Evolutionary conservation across 2,113 vertebrate genomes (phyloP).

Genomic region (Psittacara wagleri): DNA sequence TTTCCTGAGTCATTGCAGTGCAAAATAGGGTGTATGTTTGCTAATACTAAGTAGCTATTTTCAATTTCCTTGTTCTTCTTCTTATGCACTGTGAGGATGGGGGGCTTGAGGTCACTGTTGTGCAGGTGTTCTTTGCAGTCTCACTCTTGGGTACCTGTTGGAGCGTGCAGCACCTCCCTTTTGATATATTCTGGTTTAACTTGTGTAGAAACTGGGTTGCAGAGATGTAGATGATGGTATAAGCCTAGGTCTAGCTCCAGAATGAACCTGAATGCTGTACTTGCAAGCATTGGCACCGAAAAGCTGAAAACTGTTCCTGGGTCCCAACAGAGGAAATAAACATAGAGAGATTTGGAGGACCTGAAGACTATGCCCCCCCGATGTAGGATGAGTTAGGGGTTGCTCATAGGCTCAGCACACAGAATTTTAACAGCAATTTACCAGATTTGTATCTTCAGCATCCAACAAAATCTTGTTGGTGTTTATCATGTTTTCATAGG

Average conservation of each 20-base stretch:
- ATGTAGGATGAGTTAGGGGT: background rate
- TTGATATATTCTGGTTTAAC: background rate
- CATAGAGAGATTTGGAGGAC: background rate
- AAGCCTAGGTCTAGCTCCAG: background rate
- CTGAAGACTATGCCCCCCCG: background rate
- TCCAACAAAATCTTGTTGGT: background rate
- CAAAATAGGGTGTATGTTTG: background rate
- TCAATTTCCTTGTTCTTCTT: background rate
- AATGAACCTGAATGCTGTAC: background rate
- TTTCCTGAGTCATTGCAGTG: background rate
- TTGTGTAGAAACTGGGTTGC: background rate
- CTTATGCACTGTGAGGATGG: background rate
- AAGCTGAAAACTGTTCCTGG: background rate
- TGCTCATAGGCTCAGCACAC: background rate
- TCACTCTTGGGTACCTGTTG: background rate
- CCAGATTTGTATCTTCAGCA: background rate
- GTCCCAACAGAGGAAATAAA: background rate
- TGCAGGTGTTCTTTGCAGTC: background rate
- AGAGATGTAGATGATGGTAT: background rate
- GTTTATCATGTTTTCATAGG: slow-evolving; percentile 69
- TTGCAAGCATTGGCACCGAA: background rate
- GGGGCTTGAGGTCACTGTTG: background rate
- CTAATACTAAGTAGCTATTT: background rate
- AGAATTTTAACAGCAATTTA: background rate
- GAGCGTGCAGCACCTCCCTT: background rate